Evolutionary conservation across 2,113 vertebrate genomes (phyloP), one percentile per base, ranked within the genome.

Genomic region (Trichomycterus rosablanca): DNA sequence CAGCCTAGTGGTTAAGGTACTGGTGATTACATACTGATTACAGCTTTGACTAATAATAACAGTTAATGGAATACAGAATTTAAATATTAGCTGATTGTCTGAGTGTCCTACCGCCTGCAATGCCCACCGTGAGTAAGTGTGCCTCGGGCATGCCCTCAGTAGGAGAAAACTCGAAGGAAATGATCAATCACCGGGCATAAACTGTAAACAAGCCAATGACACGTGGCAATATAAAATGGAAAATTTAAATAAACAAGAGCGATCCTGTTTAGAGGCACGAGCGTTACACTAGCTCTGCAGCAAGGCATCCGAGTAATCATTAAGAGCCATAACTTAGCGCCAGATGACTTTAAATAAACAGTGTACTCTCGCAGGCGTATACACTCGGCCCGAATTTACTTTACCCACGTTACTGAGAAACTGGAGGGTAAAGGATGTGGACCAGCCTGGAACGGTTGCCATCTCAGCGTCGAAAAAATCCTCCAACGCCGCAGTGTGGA

Each of bases 221-320:
- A 86, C 46, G 60, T 79, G 77, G 84, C 83, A 87, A 87, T 87
- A 87, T 87, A 88, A 89, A 88, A 86, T 86, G 81, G 84, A 87
- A 86, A 86, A 85, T 84, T 89, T 77, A 89, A 89, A 88, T 89
- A 89, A 89, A 89, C 87, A 88, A 74, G 68, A 68, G 72, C 3
- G 42, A 73, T 77, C 73, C 80, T 87, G 85, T 86, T 88, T 84
- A 81, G 77, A 87, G 78, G 81, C 84, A 80, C 72, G 73, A 61
- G 70, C 80, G 76, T 76, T 84, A 87, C 83, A 84, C 82, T 74
- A 82, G 77, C 80, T 80, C 82, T 82, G 83, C 83, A 78, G 84
- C 75, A 62, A 79, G 82, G 81, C 81, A 86, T 85, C 84, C 80
- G 79, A 86, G 87, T 86, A 80, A 86, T 87, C 83, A 83, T 85